phyloP scores from a whole-genome alignment of 2,797 vertebrate species.

The Aphelocoma californica region DNA sequence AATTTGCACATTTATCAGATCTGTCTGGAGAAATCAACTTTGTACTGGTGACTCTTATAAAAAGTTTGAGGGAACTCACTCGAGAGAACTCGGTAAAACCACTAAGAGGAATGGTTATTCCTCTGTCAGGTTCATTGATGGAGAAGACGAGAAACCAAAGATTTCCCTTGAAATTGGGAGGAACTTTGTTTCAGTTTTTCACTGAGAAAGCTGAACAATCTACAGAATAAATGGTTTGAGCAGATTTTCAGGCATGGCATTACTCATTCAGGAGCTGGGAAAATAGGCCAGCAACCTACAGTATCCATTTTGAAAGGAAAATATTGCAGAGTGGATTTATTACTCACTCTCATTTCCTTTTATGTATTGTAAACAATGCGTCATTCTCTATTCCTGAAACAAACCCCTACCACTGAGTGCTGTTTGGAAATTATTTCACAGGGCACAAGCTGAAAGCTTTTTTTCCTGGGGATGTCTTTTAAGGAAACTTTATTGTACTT shows the following conservation, averaged over 20 bases:
- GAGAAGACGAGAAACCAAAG: not conserved
- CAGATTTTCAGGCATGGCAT: not conserved
- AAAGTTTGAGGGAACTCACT: not conserved
- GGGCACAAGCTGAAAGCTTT: not conserved
- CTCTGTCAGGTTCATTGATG: not conserved
- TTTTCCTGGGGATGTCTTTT: not conserved
- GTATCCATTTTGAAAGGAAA: conserved; percentile 35
- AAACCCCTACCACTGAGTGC: not conserved
- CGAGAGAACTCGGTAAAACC: not conserved
- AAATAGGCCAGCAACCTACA: conserved; percentile 37
- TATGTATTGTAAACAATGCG: conserved; percentile 20
- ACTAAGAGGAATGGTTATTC: not conserved
- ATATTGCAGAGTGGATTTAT: conserved; percentile 42
- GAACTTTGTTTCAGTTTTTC: not conserved
- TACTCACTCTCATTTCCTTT: conserved; percentile 49
- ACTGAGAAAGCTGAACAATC: not conserved
- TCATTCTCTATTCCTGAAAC: conserved; percentile 53
- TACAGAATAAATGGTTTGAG: not conserved
- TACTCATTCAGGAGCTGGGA: conserved; percentile 52
- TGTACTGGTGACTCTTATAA: not conserved
- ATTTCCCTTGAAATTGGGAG: not conserved
- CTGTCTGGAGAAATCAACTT: not conserved
- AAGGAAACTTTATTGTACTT: not conserved
- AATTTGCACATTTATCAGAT: not conserved
- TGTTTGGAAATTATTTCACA: conserved; percentile 35